A percentile compares a stretch with the other conserved stretches of the same genome.
Conservation (phyloP, 2,888 invertebrate genomes). For the Acleris emargana region DNA sequence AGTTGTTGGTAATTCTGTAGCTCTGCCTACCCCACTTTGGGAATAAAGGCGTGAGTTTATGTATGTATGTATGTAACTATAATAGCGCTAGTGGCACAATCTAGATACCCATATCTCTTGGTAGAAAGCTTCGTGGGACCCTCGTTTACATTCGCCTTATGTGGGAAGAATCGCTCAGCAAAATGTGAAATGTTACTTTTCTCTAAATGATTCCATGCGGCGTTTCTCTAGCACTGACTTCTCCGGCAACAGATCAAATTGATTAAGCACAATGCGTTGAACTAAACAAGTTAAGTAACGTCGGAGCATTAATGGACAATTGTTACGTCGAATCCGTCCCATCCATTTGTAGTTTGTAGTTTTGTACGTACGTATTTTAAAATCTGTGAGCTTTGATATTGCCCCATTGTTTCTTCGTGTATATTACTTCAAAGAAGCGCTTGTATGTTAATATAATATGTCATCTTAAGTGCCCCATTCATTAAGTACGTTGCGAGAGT, state of each 20-base stretch:
- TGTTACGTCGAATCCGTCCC: conserved; percentile 42
- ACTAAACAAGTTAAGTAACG: conserved; percentile 49
- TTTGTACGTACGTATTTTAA: conserved; percentile 2
- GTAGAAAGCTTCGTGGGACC: conserved; percentile 52
- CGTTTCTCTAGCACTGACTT: conserved; percentile 34
- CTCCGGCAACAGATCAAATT: conserved; percentile 52
- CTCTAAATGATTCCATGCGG: conserved; percentile 10
- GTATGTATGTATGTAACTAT: too few relatives aligned
- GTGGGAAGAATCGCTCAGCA: conserved; percentile 25
- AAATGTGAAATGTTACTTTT: conserved; percentile 28
- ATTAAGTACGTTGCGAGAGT: conserved; percentile 16
- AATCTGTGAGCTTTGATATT: conserved; percentile 24
- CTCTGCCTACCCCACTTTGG: too few relatives aligned
- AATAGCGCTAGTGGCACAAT: conserved; percentile 60
- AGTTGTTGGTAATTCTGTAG: too few relatives aligned
- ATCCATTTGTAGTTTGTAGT: too few relatives aligned
- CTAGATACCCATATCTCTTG: conserved; percentile 69
- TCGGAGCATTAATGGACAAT: conserved; percentile 55
- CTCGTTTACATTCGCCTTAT: conserved; percentile 36
- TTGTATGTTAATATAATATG: conserved; percentile 29
- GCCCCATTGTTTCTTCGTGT: conserved; percentile 20
- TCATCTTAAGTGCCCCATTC: conserved; percentile 20
- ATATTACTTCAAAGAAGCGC: neutral
- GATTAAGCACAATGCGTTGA: conserved; percentile 42
- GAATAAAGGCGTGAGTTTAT: too few relatives aligned